A percentile compares a stretch with the other conserved stretches of the same genome.
Conservation (phyloP, 2,888 invertebrate genomes). For the Charanyca ferruginea region DNA sequence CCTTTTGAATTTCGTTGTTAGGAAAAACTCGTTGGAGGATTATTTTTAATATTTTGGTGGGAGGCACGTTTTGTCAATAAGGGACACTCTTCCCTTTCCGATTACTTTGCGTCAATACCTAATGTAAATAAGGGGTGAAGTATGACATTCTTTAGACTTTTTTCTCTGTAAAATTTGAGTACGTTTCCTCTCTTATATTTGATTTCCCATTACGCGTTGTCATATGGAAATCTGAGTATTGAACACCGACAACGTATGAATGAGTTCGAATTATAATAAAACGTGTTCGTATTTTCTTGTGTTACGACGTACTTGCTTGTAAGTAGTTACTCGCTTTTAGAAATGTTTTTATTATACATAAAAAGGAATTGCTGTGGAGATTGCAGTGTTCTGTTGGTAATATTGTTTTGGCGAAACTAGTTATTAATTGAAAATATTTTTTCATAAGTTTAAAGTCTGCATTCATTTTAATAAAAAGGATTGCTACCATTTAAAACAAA, state of each 20-base stretch:
- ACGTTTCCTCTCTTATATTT: constrained; percentile 64
- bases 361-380: neutral
- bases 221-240: constrained; percentile 49
- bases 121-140: constrained; percentile 80
- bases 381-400: neutral
- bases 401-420: no score
- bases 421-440: no score
- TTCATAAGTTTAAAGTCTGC: no score
- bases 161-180: constrained; percentile 64
- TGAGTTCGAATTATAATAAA: constrained; percentile 7
- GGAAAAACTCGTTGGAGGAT: constrained; percentile 70
- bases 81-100: constrained; percentile 76
- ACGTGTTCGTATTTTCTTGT: neutral
- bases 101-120: constrained; percentile 85
- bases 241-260: constrained; percentile 23
- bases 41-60: constrained; percentile 81
- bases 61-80: constrained; percentile 88
- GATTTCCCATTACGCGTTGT: constrained; percentile 67
- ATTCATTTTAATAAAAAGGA: no score
- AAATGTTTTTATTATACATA: neutral
- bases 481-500: neutral
- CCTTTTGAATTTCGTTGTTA: constrained; percentile 72
- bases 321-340: neutral
- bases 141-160: constrained; percentile 68
- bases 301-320: neutral